A percentile compares a stretch with the other conserved stretches of the same genome.
phyloP scores from a whole-genome alignment of 2,797 vertebrate genomes.

The Diplodus puntazzo region DNA sequence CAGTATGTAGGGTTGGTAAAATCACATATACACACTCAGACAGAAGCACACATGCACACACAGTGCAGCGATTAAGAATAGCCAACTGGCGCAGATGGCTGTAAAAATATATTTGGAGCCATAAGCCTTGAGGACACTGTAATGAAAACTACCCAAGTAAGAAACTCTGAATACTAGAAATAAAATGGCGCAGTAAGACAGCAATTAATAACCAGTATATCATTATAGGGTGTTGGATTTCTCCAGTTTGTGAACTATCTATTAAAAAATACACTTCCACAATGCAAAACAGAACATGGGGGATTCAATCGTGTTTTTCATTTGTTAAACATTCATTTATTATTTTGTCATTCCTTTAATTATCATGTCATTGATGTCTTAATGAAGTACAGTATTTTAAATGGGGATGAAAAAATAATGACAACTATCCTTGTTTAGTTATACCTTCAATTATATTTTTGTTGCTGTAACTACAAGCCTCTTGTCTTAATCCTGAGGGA shows the following conservation, averaged over 20 bases:
- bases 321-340: constrained; percentile 7
- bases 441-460: background rate
- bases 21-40: constrained; percentile 64
- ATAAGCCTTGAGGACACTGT: constrained; percentile 80
- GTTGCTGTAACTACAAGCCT: background rate
- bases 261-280: constrained; percentile 33
- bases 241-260: constrained; percentile 25
- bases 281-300: background rate
- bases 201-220: constrained; percentile 58
- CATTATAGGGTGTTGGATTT: constrained; percentile 48
- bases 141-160: constrained; percentile 82
- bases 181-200: constrained; percentile 48
- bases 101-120: constrained; percentile 84
- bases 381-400: constrained; percentile 11
- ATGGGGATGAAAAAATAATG: constrained; percentile 15
- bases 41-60: constrained; percentile 54
- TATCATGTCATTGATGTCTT: background rate
- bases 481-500: too few species aligned
- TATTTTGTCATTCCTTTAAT: constrained; percentile 24
- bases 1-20: constrained; percentile 72
- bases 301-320: background rate
- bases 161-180: constrained; percentile 56
- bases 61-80: constrained; percentile 81
- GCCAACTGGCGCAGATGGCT: constrained; percentile 86
- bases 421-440: background rate